These are phyloP conservation scores for Cranoglanis bouderius DNA, from an alignment of 2,113 vertebrate species.

Conservation along the genomic window DNA sequence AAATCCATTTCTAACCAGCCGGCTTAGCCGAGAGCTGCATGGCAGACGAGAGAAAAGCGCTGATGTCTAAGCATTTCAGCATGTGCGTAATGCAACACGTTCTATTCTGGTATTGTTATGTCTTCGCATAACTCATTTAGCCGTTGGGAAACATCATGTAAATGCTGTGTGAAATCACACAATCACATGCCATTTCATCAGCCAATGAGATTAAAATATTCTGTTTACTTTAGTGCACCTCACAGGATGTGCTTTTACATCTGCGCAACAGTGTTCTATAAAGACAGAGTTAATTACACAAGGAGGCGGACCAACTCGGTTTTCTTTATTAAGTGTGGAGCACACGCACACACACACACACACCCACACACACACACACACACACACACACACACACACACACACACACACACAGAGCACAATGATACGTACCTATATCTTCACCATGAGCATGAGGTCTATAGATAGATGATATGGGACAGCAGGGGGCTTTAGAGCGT, in stretches of 20 bases:
- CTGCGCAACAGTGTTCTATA: neutral
- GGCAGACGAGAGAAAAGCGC: constrained; percentile 28
- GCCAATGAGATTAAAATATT: constrained; percentile 2
- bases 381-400: constrained; percentile 11
- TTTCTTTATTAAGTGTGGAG: neutral
- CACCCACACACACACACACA: constrained; percentile 16
- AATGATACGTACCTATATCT: constrained; percentile 25
- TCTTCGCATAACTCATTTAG: neutral
- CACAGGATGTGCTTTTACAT: neutral
- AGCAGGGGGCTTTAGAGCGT: neutral
- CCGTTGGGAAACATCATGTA: neutral
- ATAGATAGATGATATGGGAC: constrained; percentile 41
- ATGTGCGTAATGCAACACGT: neutral
- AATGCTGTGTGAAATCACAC: neutral
- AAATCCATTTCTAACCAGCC: constrained; percentile 57
- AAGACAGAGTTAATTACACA: constrained; percentile 37
- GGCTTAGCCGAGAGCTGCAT: constrained; percentile 43
- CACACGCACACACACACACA: neutral
- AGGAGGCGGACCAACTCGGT: constrained; percentile 6
- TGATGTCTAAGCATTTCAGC: neutral
- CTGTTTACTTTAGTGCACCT: neutral
- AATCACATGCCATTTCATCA: constrained; percentile 7
- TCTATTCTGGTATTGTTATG: constrained; percentile 15
- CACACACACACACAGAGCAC: constrained; percentile 2
- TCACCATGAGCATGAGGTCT: constrained; percentile 4